These are phyloP conservation scores for Pseudomyrmex pallidus DNA, from an alignment of 1,140 invertebrate species.

Conservation along the genomic window DNA sequence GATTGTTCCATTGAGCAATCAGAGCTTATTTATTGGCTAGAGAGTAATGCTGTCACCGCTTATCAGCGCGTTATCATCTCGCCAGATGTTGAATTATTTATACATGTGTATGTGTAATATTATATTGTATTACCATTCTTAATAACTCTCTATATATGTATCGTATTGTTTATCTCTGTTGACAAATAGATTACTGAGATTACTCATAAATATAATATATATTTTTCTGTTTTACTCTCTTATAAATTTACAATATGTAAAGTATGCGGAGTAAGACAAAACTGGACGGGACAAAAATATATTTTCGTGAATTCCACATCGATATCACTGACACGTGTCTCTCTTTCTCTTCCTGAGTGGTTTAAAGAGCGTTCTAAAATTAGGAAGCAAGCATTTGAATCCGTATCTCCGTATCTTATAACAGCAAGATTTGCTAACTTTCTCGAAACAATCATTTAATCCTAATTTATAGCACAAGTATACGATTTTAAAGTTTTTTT, in stretches of 20 bases:
- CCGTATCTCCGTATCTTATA: conserved; percentile 2
- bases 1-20: not conserved
- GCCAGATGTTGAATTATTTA: conserved; percentile 7
- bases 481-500: conserved; percentile 23
- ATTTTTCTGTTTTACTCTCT: no score
- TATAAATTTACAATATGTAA: not conserved
- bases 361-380: conserved; percentile 37
- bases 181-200: no score
- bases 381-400: conserved; percentile 24
- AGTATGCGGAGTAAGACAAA: not conserved
- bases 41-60: conserved; percentile 42
- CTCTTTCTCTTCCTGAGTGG: no score
- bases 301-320: not conserved
- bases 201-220: no score
- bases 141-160: not conserved
- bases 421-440: conserved; percentile 18
- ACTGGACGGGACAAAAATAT: not conserved
- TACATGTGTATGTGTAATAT: not conserved
- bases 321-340: not conserved
- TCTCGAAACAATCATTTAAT: conserved; percentile 25
- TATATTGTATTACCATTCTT: no score
- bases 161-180: not conserved
- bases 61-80: conserved; percentile 60
- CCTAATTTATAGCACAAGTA: not conserved
- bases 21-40: not conserved